Evolutionary conservation across 2,797 vertebrate genomes (phyloP).

Genomic region (Caiman crocodilus): DNA sequence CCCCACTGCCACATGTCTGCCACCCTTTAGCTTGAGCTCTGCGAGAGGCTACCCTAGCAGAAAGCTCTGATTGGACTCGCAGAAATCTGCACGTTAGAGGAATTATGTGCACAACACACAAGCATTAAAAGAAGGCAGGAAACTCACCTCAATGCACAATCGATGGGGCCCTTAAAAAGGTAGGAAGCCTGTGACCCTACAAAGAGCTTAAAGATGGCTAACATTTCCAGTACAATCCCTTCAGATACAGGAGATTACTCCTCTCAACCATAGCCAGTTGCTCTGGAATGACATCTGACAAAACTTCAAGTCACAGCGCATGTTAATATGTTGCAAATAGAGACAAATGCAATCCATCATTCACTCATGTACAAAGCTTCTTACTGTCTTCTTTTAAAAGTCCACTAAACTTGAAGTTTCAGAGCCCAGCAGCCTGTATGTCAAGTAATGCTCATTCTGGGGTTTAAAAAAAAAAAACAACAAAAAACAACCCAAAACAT

Average conservation of each 20-base stretch:
- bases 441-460: neutral
- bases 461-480: neutral
- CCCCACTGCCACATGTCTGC: neutral
- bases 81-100: neutral
- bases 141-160: neutral
- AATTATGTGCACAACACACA: rapidly evolving
- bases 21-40: neutral
- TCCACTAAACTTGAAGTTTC: neutral
- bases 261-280: conserved; percentile 16
- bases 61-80: conserved; percentile 17
- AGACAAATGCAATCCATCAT: neutral
- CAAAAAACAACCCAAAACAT: too few species aligned
- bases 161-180: neutral
- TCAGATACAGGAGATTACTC: rapidly evolving
- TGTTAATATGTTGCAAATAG: neutral
- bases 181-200: neutral
- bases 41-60: rapidly evolving
- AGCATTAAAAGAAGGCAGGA: neutral
- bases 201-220: neutral
- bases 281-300: neutral
- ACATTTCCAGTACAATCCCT: neutral
- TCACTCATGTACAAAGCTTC: neutral
- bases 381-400: neutral
- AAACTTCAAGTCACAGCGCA: neutral
- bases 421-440: neutral